phyloP scores from a whole-genome alignment of 2,113 vertebrate species.

The Ceratotherium simum region DNA sequence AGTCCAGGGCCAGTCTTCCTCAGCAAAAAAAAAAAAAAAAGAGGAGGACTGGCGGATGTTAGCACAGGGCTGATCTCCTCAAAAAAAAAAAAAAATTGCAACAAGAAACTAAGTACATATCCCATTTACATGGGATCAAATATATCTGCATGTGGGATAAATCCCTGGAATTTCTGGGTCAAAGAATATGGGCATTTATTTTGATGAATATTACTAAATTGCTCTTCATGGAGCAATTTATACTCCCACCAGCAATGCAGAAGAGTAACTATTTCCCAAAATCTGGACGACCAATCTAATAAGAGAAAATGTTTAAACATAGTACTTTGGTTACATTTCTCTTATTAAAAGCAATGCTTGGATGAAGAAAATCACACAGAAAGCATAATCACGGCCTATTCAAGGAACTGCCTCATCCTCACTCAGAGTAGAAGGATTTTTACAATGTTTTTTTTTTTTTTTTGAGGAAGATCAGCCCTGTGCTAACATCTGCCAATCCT shows the following conservation, averaged over 20 bases:
- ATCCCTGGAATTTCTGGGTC: constrained; percentile 1
- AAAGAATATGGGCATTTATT: constrained; percentile 27
- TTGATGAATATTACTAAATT: neutral
- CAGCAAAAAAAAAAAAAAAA: too few species aligned
- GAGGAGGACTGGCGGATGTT: too few species aligned
- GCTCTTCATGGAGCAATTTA: neutral
- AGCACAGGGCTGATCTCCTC: too few species aligned
- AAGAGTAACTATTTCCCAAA: neutral
- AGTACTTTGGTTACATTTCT: neutral
- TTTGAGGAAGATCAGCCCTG: too few species aligned
- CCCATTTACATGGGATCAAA: neutral
- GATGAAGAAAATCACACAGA: neutral
- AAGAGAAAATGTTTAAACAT: neutral
- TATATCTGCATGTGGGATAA: neutral
- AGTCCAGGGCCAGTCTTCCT: too few species aligned
- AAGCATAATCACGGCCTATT: neutral
- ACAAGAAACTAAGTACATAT: neutral
- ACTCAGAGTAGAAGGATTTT: neutral
- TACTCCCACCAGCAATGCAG: neutral
- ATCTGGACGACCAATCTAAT: neutral
- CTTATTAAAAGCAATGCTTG: neutral
- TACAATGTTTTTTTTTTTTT: neutral
- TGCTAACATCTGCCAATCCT: too few species aligned
- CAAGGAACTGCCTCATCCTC: neutral
- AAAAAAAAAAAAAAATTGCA: neutral